Evolutionary conservation across 1,140 invertebrate species (phyloP), one percentile per base, ranked within the genome.

Genomic region (Branchinecta lynchi): DNA sequence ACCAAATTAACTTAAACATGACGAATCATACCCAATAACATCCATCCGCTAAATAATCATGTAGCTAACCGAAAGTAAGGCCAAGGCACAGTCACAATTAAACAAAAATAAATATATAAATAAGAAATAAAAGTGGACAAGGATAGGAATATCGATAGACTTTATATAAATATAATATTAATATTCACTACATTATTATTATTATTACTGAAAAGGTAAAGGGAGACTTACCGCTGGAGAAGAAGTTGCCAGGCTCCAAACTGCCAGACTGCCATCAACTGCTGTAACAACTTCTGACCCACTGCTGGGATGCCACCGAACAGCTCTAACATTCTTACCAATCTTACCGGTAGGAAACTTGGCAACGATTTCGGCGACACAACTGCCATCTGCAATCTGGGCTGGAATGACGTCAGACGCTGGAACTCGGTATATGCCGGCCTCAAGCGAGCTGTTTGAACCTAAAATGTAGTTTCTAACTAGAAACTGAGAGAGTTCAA

Each of bases 231-330:
- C 51, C 12, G 51, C 17, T 12, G 51, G 51, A 15, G 51, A 60
- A 12, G 51, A 60, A 60, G 51, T 60, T 60, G 51, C 77, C 0
- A 86, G 66, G 78, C 89, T 86, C 79, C 86, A 87, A 0, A 88
- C 75, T 0, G 84, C 73, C 71, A 89, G 80, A 68, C 85, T 83
- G 76, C 85, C 87, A 73, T 93, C 89, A 43, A 87, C 84, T 46
- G 95, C 84, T 17, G 89, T 85, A 0, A 88, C 84, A 32, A 86
- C 77, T 72, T 85, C 85, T 43, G 82, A 82, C 15, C 79, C 79
- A 73, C 93, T 89, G n/a, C 80, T 87, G 0, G 91, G 90, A 80
- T 96, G 90, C 83, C 93, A 94, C 75, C 87, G 84, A 8, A 86
- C 83, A 71, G 86, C 88, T 78, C 88, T 89, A 3, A 92, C 83